Evolutionary conservation across 2,888 invertebrate genomes (phyloP).

Genomic region (Ophioninae sp.): DNA sequence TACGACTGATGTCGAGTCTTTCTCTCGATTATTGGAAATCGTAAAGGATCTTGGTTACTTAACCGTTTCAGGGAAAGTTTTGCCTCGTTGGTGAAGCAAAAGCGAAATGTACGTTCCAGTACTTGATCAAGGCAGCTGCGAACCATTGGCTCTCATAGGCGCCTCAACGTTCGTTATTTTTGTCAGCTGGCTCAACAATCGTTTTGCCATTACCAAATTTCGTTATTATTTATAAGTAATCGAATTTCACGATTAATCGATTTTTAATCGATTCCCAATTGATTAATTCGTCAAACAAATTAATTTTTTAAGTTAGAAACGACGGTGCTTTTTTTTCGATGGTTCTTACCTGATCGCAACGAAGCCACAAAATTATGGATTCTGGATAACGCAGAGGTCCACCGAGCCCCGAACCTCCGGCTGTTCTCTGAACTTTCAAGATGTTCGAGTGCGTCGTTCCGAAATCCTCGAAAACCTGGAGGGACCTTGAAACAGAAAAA

Average conservation of each 20-base stretch:
- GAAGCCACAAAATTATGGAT: slow-evolving; percentile 92
- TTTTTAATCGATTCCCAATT: too few species aligned
- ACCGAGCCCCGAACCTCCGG: slow-evolving; percentile 85
- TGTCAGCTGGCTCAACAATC: too few species aligned
- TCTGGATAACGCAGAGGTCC: slow-evolving; percentile 89
- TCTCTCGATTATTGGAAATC: neutral
- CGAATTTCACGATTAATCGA: too few species aligned
- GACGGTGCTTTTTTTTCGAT: neutral
- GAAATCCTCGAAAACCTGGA: slow-evolving; percentile 88
- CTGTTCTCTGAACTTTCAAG: slow-evolving; percentile 85
- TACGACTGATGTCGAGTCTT: neutral
- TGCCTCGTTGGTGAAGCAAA: slow-evolving; percentile 43
- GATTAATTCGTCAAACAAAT: neutral
- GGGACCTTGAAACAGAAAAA: slow-evolving; percentile 82
- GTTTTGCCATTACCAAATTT: too few species aligned
- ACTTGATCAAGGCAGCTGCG: neutral
- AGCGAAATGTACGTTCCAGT: neutral
- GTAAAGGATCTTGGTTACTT: slow-evolving; percentile 61
- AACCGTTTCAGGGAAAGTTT: slow-evolving; percentile 74
- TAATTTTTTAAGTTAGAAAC: too few species aligned
- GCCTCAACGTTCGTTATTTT: too few species aligned
- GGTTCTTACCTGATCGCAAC: slow-evolving; percentile 87
- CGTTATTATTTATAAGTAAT: too few species aligned
- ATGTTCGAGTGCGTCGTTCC: slow-evolving; percentile 88
- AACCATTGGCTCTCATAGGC: too few species aligned